These are phyloP conservation scores for Phenacoccus solenopsis DNA, from an alignment of 1,140 invertebrate species.

Conservation along the genomic window DNA sequence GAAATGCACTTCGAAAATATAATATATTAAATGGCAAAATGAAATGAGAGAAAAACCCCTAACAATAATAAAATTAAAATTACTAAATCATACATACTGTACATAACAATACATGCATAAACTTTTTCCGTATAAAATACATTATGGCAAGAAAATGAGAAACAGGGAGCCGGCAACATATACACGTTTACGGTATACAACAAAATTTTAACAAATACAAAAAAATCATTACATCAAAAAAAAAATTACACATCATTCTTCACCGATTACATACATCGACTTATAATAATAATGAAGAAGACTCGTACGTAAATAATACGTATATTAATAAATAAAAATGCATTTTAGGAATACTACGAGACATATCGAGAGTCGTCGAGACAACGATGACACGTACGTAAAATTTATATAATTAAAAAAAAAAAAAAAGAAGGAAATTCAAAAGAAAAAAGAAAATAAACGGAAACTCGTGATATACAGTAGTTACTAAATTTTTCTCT, in stretches of 20 bases:
- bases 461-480: too few relatives aligned
- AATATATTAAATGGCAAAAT: not conserved
- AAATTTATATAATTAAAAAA: too few relatives aligned
- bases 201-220: not conserved
- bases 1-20: not conserved
- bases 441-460: too few relatives aligned
- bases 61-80: not conserved
- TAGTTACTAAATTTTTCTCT: too few relatives aligned
- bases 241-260: not conserved
- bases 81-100: not conserved
- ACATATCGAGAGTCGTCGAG: not conserved
- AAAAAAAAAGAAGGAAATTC: too few relatives aligned
- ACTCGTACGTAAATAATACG: not conserved
- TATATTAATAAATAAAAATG: not conserved
- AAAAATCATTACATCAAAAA: too few relatives aligned
- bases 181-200: not conserved
- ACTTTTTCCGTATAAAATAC: too few relatives aligned
- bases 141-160: slow-evolving; percentile 2
- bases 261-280: too few relatives aligned
- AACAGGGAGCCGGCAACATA: not conserved
- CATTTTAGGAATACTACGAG: not conserved
- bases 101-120: not conserved
- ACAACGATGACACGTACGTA: not conserved
- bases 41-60: too few relatives aligned
- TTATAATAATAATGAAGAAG: too few relatives aligned